These are phyloP conservation scores for Maconellicoccus hirsutus DNA, from an alignment of 1,140 invertebrate genomes.

Conservation along the genomic window DNA sequence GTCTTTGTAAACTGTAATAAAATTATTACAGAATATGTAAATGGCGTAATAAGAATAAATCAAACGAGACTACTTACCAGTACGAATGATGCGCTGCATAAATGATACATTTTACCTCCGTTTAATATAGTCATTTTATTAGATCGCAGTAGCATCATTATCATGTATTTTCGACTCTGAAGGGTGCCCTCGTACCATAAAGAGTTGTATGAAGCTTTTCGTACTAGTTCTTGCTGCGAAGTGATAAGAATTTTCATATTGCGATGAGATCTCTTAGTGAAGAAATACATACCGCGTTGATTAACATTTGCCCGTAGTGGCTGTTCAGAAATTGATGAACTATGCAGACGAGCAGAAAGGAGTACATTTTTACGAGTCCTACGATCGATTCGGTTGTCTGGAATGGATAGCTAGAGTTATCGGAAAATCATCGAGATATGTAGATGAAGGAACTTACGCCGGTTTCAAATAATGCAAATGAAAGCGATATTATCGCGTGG, in stretches of 20 bases:
- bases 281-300: conserved; percentile 23
- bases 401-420: no score
- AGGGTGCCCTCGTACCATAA: conserved; percentile 17
- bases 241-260: no score
- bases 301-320: conserved; percentile 24
- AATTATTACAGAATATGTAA: no score
- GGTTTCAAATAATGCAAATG: conserved; percentile 4
- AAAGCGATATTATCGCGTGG: conserved; percentile 2
- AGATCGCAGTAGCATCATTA: background rate
- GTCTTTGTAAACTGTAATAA: no score
- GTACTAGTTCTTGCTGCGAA: conserved; percentile 25
- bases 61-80: no score
- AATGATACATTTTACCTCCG: background rate
- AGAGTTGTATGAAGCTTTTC: conserved; percentile 21
- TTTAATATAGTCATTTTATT: background rate
- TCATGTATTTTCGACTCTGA: background rate
- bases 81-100: background rate
- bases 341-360: conserved; percentile 24
- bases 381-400: conserved; percentile 23
- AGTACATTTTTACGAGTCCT: conserved; percentile 19
- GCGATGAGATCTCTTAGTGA: background rate
- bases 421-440: background rate
- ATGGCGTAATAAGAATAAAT: no score
- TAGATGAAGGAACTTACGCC: background rate
- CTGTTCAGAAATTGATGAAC: conserved; percentile 27